Conservation (phyloP, 2,113 vertebrate species). For the cat (Felis catus) region DNA sequence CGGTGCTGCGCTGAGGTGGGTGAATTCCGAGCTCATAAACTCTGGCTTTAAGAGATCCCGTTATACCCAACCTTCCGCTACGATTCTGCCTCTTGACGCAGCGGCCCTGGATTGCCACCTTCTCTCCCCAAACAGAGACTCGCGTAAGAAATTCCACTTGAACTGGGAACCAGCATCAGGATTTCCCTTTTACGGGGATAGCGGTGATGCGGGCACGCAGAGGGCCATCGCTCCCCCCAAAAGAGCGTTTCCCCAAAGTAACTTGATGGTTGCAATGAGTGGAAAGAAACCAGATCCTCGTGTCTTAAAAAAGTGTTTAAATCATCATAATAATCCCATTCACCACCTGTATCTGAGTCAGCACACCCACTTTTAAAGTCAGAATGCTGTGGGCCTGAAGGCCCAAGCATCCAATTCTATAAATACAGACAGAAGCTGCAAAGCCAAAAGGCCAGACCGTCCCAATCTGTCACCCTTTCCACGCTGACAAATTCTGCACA, state of each 20-base stretch:
- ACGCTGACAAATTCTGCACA: background rate
- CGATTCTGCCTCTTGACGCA: accelerated
- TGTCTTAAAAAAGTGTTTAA: background rate
- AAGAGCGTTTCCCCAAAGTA: background rate
- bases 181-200: background rate
- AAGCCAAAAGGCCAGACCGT: conserved; percentile 33
- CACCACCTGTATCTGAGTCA: background rate
- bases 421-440: conserved; percentile 14
- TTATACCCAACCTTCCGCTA: accelerated
- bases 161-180: accelerated
- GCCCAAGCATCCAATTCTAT: background rate
- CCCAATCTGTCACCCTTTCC: conserved; percentile 25
- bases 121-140: background rate
- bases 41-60: background rate
- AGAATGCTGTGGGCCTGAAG: background rate
- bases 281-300: background rate
- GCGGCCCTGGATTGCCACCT: background rate
- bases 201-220: background rate
- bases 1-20: accelerated
- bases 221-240: accelerated
- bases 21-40: too few species aligned
- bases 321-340: background rate
- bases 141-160: background rate
- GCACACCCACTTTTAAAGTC: background rate
- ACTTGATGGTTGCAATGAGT: too few species aligned